Base-by-base conservation (phyloP, 2,113 vertebrate species). In the Cepphus grylle region DNA sequence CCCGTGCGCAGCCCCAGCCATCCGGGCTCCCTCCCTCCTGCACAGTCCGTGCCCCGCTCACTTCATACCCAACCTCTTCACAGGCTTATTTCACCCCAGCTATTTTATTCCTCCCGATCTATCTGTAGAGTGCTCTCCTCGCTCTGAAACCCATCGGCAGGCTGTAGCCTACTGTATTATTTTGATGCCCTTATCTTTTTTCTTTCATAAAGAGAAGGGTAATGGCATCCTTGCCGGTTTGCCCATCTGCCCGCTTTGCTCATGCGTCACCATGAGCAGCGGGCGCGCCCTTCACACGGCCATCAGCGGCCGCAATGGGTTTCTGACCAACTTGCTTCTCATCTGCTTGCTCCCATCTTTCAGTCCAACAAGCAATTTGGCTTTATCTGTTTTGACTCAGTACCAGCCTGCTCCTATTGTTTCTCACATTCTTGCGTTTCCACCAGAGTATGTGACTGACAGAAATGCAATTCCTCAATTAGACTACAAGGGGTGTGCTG, bases 361-460 rank as follows among this genome's bases (percentile, higher is more conserved):
- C 91, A 87, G 86, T 73, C 79, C 87, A 96, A 73, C 52, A 73
- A 92, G 71, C 66, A 90, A 86, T 95, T 91, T 94, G 61, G 53
- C 91, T 95, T 92, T 94, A 91, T 93, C 72, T 87, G 90, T 90
- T 96, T 90, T 95, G 92, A 94, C 78, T 92, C 86, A 84, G 70
- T 92, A 58, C 7, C 1, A 74, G 86, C 61, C 79, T 58, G 62
- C 74, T 92, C 58, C 94, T 83, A 94, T 97, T 97, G 93, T 97
- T 97, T 73, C 94, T 90, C 90, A 71, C 90, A 92, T 97, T 96
- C 94, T 96, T 96, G 89, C 70, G 14, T 91, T 94, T 96, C 70
- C 81, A 96, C 73, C 76, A 70, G 85, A 78, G 27, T 89, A 34
- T 86, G 86, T 53, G 90, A 83, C 70, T 70, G 90, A 95, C 88